Base-by-base conservation (phyloP, 2,113 vertebrate genomes). In the Aleadryas rufinucha region DNA sequence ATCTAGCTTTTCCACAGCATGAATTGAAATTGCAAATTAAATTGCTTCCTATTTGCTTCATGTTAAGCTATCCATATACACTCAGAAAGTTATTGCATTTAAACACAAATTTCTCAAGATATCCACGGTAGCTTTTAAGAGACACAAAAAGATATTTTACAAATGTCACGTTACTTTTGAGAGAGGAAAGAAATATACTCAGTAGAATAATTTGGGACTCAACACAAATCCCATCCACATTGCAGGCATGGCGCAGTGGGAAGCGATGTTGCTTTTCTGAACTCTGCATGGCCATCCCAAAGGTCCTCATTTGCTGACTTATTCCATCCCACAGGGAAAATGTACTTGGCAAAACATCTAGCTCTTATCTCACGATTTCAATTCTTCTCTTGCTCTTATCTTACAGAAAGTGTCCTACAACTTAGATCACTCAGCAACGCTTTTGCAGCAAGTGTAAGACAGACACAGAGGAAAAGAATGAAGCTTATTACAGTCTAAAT, bases 231-330 rank as follows among this genome's bases (percentile, higher is more conserved):
- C n/a, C 28, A 20, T 33, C 47, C 33, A 22, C 16, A 16, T 1
- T 11, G 10, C 26, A 56, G 70, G 57, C 22, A 8, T 0, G 0
- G 28, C 2, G 3, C 41, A 26, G 6, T 17, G 30, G 56, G 44
- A 31, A 23, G 30, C 0, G 0, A 3, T 0, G 2, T 0, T 68
- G 61, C 35, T 57, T 59, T 49, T 35, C 69, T 80, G 81, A 94
- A 44, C 23, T 33, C 56, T 50, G 30, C 33, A 18, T 2, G 2
- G 65, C 39, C 52, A 57, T 57, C 72, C 70, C 11, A 2, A 74
- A 93, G 66, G 53, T 24, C 31, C n/a, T 64, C 22, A 37, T 79
- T 85, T 89, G 37, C 65, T 24, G n/a, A 56, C 26, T 82, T 57
- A 35, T 0, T 64, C 44, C 15, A 8, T 60, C 33, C 44, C 75